phyloP scores from a whole-genome alignment of 2,797 vertebrate species.

The Protonibea diacanthus region DNA sequence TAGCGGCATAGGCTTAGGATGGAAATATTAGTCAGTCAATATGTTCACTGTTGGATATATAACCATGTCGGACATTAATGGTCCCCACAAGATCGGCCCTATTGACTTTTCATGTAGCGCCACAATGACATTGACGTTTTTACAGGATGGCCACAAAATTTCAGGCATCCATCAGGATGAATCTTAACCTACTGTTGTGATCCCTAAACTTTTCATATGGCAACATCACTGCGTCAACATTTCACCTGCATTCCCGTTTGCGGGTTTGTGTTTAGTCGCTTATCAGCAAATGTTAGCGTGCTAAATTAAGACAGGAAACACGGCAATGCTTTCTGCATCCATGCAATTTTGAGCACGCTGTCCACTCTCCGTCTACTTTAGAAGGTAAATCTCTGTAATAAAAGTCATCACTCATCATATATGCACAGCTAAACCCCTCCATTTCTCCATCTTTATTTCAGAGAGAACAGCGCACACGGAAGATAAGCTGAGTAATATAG shows the following conservation, averaged over 20 bases:
- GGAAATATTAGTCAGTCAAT: neutral
- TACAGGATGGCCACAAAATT: neutral
- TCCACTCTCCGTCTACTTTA: slow-evolving; percentile 1
- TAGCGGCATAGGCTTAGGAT: neutral
- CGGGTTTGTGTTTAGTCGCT: neutral
- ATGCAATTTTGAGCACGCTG: too few relatives aligned
- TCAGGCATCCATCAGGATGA: neutral
- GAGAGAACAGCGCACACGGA: neutral
- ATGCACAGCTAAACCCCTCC: slow-evolving; percentile 9
- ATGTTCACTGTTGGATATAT: neutral
- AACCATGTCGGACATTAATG: neutral
- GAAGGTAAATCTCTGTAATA: neutral
- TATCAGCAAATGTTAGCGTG: neutral
- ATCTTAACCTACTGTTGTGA: neutral
- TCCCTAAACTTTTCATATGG: neutral
- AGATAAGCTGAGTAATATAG: slow-evolving; percentile 9
- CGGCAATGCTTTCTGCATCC: neutral
- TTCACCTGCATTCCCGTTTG: neutral
- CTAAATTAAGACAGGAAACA: neutral
- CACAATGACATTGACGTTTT: neutral
- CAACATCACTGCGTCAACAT: neutral
- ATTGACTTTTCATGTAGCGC: neutral
- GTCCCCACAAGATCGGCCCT: neutral
- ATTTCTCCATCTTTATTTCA: slow-evolving; percentile 18
- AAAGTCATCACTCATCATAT: slow-evolving; percentile 8